Evolutionary conservation across 1,140 invertebrate species (phyloP), one percentile per base, ranked within the genome.

Genomic region (Caenorhabditis latens): DNA sequence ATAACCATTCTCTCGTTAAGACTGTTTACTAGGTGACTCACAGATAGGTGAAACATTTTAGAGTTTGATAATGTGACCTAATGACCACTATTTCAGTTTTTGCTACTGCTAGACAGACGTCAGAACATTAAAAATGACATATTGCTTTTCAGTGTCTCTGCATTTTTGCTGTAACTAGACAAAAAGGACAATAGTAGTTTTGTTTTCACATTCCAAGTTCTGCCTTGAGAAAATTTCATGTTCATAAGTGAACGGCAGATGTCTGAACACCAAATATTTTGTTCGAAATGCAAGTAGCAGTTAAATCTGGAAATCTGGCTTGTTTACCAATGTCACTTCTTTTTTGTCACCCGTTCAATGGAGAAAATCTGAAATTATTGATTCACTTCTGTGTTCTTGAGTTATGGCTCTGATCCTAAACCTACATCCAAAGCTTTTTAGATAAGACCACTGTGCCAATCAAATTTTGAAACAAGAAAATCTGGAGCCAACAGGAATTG

Each of bases 151-250:
- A 32, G 21, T 11, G 3, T 71, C 40, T 63, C 61, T 63, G 24
- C 61, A 40, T n/a, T 8, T 58, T n/a, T 9, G 9, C 65, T 43
- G n/a, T 46, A 32, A 40, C 24, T 46, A 71, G 42, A 71, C 65
- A 67, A 46, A n/a, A 71, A 71, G 65, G 4, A 46, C 65, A 71
- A 7, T 5, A 8, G 65, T 43, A 71, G 40, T 71, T 46, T 43
- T 71, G 65, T 71, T 71, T 63, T 63, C 61, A 32, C 61, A 40
- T 32, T 63, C 32, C 57, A 21, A 63, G 61, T 32, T 21, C n/a
- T 58, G 57, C n/a, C 57, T 19, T 63, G 9, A 63, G 61, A 13
- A 32, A 32, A 32, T 63, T 63, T 63, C 61, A 9, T 63, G 24
- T 24, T 63, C 61, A 63, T 21, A 19, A 7, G n/a, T 2, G 32